phyloP scores from a whole-genome alignment of 2,797 vertebrate genomes.

The Acomys russatus region DNA sequence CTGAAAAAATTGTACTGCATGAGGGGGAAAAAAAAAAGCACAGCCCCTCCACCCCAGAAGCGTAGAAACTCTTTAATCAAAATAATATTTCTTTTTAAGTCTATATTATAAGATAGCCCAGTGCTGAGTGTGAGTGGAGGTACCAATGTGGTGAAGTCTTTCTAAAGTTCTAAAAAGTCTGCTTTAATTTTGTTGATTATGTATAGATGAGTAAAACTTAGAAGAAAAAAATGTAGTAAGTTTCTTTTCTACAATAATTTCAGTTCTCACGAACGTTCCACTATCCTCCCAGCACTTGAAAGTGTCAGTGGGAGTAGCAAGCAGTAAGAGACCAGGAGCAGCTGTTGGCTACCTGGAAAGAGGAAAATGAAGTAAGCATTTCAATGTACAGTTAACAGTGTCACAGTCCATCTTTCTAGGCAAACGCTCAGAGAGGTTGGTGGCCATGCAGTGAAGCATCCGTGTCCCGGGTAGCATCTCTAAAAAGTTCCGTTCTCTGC shows the following conservation, averaged over 20 bases:
- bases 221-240: not conserved
- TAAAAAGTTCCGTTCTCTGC: not conserved
- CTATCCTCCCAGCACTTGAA: not conserved
- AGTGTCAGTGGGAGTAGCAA: not conserved
- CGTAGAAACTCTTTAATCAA: not conserved
- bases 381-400: not conserved
- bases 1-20: not conserved
- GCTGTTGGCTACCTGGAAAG: not conserved
- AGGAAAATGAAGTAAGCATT: not conserved
- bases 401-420: not conserved
- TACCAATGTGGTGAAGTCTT: not conserved
- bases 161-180: not conserved
- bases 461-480: not conserved
- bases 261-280: slow-evolving; percentile 13
- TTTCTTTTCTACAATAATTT: slow-evolving; percentile 29
- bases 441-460: not conserved
- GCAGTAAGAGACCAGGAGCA: not conserved
- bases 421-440: not conserved
- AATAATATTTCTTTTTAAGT: slow-evolving; percentile 23
- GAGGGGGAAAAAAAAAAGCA: not conserved
- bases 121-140: not conserved
- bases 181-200: slow-evolving; percentile 41
- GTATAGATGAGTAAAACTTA: slow-evolving; percentile 14
- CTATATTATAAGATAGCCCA: not conserved
- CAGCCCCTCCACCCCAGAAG: not conserved